phyloP scores from a whole-genome alignment of 2,888 invertebrate species.

The Ecdyonurus torrentis region DNA sequence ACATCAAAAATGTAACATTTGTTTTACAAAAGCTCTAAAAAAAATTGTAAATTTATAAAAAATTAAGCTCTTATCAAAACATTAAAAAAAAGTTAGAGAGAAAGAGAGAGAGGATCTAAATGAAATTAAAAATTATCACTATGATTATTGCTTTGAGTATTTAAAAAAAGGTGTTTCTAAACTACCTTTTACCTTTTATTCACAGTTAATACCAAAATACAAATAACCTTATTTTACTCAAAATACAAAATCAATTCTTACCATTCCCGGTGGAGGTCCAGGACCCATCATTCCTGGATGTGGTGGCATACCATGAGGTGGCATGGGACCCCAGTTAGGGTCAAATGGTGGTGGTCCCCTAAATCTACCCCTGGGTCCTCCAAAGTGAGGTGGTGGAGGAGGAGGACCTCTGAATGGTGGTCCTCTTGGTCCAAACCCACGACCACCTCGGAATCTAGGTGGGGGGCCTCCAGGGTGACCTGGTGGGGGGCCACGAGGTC shows the following conservation, averaged over 20 bases:
- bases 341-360: slow-evolving; percentile 41
- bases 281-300: slow-evolving; percentile 34
- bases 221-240: neutral
- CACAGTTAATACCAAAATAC: neutral
- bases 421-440: slow-evolving; percentile 23
- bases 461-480: slow-evolving; percentile 16
- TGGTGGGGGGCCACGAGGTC: slow-evolving; percentile 13
- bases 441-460: slow-evolving; percentile 15
- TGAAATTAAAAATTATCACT: too few relatives aligned
- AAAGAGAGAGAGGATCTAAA: too few relatives aligned
- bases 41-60: too few relatives aligned
- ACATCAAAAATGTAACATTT: too few relatives aligned
- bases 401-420: slow-evolving; percentile 41
- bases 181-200: too few relatives aligned
- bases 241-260: slow-evolving; percentile 16
- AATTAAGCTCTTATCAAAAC: too few relatives aligned
- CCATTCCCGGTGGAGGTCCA: slow-evolving; percentile 38
- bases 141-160: too few relatives aligned
- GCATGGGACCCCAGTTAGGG: slow-evolving; percentile 53
- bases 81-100: too few relatives aligned
- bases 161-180: too few relatives aligned
- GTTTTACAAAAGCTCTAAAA: too few relatives aligned
- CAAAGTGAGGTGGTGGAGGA: slow-evolving; percentile 27
- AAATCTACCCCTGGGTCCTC: slow-evolving; percentile 27
- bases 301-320: slow-evolving; percentile 21